These are phyloP conservation scores for Peromyscus leucopus DNA, from an alignment of 2,113 vertebrate genomes.

Conservation along the genomic window DNA sequence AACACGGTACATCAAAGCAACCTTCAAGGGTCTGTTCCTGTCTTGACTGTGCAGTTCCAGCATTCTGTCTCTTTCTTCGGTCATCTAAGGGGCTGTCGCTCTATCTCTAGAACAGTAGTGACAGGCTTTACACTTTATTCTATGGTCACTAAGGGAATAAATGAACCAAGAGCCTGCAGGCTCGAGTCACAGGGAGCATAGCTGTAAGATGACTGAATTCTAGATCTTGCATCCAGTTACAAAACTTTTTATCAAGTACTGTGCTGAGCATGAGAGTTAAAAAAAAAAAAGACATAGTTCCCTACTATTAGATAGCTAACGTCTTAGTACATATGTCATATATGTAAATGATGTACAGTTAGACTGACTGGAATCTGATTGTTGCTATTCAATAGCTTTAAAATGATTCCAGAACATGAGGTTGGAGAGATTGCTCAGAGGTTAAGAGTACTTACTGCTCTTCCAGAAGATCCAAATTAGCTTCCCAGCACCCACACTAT, in stretches of 20 bases:
- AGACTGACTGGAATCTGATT: not conserved
- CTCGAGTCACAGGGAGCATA: not conserved
- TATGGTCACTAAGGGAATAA: constrained; percentile 44
- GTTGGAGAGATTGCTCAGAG: not conserved
- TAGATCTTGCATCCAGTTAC: constrained; percentile 13
- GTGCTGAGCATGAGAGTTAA: not conserved
- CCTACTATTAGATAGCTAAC: not conserved
- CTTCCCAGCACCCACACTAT: not conserved
- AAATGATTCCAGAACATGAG: not conserved
- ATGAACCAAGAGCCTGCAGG: constrained; percentile 47
- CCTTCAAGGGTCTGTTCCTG: constrained; percentile 42
- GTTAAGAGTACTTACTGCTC: not conserved
- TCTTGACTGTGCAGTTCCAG: constrained; percentile 16
- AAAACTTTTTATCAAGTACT: constrained; percentile 49
- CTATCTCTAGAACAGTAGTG: constrained; percentile 13
- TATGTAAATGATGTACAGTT: constrained; percentile 29
- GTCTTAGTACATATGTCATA: constrained; percentile 13
- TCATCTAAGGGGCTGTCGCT: not conserved
- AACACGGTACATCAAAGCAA: constrained; percentile 27
- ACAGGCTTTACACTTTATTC: constrained; percentile 59
- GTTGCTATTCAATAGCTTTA: constrained; percentile 14
- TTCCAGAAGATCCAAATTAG: not conserved
- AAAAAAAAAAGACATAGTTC: not conserved
- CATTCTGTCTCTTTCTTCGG: constrained; percentile 30
- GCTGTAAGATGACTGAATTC: constrained; percentile 8